Evolutionary conservation across 2,888 invertebrate species (phyloP).

Genomic region (Limulus polyphemus): DNA sequence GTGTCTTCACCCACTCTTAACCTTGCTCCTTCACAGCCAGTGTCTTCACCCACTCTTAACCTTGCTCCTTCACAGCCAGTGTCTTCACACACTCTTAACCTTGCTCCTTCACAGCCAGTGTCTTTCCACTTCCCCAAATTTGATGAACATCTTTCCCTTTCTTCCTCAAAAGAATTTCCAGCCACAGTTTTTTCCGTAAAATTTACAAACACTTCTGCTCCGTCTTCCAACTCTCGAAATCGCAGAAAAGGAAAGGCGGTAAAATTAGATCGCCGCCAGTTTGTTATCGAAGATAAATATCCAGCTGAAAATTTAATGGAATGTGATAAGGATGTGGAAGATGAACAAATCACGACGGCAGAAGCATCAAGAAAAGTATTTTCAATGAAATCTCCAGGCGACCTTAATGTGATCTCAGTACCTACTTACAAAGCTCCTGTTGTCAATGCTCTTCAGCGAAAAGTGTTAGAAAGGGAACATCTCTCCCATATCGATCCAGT

Average conservation of each 20-base stretch:
- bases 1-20: too few species aligned
- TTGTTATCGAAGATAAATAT: slow-evolving; percentile 26
- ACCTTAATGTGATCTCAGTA: slow-evolving; percentile 1
- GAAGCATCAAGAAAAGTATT: slow-evolving; percentile 15
- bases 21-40: too few species aligned
- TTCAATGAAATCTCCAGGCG: slow-evolving; percentile 2
- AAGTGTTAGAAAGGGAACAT: slow-evolving; percentile 11
- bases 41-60: too few species aligned
- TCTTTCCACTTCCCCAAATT: too few species aligned
- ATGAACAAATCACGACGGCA: slow-evolving; percentile 31
- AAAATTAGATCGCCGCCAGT: slow-evolving; percentile 51
- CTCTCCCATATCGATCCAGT: background rate
- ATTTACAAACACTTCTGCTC: background rate
- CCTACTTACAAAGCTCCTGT: slow-evolving; percentile 2
- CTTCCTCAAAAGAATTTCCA: too few species aligned
- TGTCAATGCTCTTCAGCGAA: slow-evolving; percentile 9
- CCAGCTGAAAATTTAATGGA: slow-evolving; percentile 29
- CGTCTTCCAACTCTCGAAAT: slow-evolving; percentile 4
- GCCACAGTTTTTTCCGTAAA: too few species aligned
- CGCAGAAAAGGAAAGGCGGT: slow-evolving; percentile 74
- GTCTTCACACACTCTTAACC: too few species aligned
- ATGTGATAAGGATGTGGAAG: slow-evolving; percentile 35
- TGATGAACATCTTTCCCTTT: too few species aligned
- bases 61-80: too few species aligned
- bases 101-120: too few species aligned